Conservation (phyloP, 2,888 invertebrate species). For the Trissonchulus sp. region DNA sequence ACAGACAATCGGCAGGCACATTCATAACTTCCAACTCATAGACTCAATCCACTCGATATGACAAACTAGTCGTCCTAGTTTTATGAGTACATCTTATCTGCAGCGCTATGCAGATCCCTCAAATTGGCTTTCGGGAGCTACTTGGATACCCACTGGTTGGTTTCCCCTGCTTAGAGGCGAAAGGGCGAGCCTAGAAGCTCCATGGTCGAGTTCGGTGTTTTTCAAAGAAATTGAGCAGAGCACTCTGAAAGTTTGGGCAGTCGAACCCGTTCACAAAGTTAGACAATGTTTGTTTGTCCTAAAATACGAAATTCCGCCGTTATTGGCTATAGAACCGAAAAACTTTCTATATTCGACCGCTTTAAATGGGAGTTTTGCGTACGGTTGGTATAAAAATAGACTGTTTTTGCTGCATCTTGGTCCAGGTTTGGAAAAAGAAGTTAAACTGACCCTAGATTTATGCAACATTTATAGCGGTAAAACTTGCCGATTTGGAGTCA, state of each 20-base stretch:
- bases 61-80: too few species aligned
- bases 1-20: too few species aligned
- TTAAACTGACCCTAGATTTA: background rate
- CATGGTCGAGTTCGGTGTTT: background rate
- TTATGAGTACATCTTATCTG: too few species aligned
- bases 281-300: background rate
- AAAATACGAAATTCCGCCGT: background rate
- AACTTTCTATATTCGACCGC: background rate
- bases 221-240: background rate
- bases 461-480: background rate
- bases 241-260: background rate
- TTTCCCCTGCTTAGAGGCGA: background rate
- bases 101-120: background rate
- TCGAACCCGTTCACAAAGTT: background rate
- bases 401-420: background rate
- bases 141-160: background rate
- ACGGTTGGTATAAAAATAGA: background rate
- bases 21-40: too few species aligned
- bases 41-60: too few species aligned
- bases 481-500: background rate
- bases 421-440: background rate
- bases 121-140: background rate
- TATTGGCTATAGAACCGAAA: too few species aligned
- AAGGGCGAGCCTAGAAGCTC: background rate
- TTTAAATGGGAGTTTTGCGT: background rate